Evolutionary conservation across 2,888 invertebrate species (phyloP), one percentile per base, ranked within the genome.

Genomic region (Lochmaea crataegi): DNA sequence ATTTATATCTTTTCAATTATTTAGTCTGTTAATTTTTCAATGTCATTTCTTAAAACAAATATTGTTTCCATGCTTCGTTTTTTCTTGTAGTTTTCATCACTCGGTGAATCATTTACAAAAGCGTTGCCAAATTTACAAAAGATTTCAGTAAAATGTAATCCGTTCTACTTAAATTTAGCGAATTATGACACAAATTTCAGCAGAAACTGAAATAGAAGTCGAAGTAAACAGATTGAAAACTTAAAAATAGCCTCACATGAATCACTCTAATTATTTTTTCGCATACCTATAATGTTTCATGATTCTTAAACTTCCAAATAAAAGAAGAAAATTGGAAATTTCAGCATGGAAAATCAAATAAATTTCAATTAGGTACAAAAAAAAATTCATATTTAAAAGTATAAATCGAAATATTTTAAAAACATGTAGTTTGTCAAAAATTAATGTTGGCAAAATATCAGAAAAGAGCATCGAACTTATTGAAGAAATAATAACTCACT

Each of bases 401-500:
- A 4, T 53, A 53, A 16, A 53, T 45, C 5, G 12, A 12, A 53
- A 53, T 18, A 53, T 53, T 45, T 38, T 3, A n/a, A 51, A 51
- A 58, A 58, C 12, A 58, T 12, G 58, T n/a, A 60, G 11, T 60
- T n/a, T 2, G n/a, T 60, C 32, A 32, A 58, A 32, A 53, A 32
- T 14, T 22, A 63, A 9, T 16, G 12, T 58, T 58, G 67, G 67
- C 67, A 68, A 58, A 38, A 51, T 61, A 18, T 18, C 41, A 61
- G 26, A 16, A 48, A 68, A 18, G 38, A 16, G 4, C 22, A 61
- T 16, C 32, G n/a, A 61, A 58, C 18, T 26, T 38, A 5, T 2
- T 12, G 58, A 63, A 22, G 48, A 70, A 63, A 48, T 26, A 18
- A 51, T 38, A 57, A 80, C 81, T 79, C 73, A 93, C 93, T 90